Conservation (phyloP, 2,113 vertebrate species). For the Leucoraja erinaceus region DNA sequence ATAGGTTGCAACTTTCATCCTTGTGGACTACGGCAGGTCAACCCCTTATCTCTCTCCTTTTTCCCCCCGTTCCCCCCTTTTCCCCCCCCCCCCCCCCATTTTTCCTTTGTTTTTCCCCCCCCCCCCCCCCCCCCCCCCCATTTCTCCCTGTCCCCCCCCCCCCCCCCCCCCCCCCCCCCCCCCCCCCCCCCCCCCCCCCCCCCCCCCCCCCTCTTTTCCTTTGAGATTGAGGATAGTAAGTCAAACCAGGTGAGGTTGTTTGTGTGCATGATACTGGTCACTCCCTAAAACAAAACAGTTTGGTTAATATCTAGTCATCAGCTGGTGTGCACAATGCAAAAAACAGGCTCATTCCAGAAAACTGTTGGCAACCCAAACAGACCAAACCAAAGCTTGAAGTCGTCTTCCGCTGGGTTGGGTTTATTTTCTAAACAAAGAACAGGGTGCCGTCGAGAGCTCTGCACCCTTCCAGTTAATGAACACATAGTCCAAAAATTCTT, state of each 20-base stretch:
- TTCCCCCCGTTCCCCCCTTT: too few relatives aligned
- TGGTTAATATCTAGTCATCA: constrained; percentile 56
- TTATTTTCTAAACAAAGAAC: constrained; percentile 65
- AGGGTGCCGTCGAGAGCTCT: constrained; percentile 50
- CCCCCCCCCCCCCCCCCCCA: too few relatives aligned
- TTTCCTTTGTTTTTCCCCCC: not conserved
- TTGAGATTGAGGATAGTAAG: not conserved
- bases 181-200: too few relatives aligned
- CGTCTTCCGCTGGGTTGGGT: constrained; percentile 36
- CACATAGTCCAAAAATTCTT: not conserved
- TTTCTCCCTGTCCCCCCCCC: too few relatives aligned
- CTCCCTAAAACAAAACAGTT: constrained; percentile 31
- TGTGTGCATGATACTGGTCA: not conserved
- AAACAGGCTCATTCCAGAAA: constrained; percentile 54
- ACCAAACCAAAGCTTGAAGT: constrained; percentile 41
- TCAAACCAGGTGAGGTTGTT: not conserved
- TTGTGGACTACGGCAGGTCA: not conserved
- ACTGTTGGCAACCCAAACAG: constrained; percentile 56
- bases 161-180: too few relatives aligned
- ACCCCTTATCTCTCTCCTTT: too few relatives aligned
- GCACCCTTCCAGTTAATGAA: constrained; percentile 41
- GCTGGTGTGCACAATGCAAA: constrained; percentile 72
- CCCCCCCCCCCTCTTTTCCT: not conserved
- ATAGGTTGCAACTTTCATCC: not conserved
- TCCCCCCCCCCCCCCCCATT: too few relatives aligned